Percentiles rank a stretch among this genome's conserved stretches.
Conservation (phyloP, 2,797 vertebrate genomes). For the Malurus leucopterus region DNA sequence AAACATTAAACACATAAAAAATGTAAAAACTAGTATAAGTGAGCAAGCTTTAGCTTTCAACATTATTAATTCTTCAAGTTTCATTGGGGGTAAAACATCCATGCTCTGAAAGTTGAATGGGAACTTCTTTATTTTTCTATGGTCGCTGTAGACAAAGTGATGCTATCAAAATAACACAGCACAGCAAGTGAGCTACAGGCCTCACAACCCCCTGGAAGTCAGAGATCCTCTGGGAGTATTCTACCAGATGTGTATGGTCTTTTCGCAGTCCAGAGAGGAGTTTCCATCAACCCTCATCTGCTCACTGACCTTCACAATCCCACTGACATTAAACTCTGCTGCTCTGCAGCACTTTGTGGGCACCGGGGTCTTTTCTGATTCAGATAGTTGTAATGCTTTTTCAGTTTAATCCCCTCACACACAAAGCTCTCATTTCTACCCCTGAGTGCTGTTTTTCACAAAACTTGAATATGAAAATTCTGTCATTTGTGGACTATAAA, state of each 20-base stretch:
- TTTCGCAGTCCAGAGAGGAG: slow-evolving; percentile 23
- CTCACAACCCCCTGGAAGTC: background rate
- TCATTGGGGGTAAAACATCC: background rate
- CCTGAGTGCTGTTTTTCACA: background rate
- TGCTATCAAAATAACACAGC: slow-evolving; percentile 1
- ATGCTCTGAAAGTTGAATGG: background rate
- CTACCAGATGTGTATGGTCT: slow-evolving; percentile 14
- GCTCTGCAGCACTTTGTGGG: background rate
- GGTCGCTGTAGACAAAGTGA: background rate
- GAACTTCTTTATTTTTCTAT: slow-evolving; percentile 8
- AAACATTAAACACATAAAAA: background rate
- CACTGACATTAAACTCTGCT: background rate
- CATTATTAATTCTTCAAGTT: background rate
- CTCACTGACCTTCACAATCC: slow-evolving; percentile 33
- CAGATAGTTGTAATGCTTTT: background rate
- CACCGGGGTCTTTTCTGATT: background rate
- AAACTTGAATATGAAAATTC: slow-evolving; percentile 17
- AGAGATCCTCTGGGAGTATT: background rate
- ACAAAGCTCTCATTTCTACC: slow-evolving; percentile 1
- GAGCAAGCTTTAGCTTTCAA: background rate
- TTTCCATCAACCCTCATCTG: slow-evolving; percentile 31
- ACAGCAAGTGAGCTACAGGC: background rate
- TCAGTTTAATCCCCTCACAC: background rate
- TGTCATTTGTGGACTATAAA: slow-evolving; percentile 11
- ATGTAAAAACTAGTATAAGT: background rate